A percentile compares a stretch with the other conserved stretches of the same genome.
Conservation (phyloP, 2,113 vertebrate species). For the Polypterus senegalus region DNA sequence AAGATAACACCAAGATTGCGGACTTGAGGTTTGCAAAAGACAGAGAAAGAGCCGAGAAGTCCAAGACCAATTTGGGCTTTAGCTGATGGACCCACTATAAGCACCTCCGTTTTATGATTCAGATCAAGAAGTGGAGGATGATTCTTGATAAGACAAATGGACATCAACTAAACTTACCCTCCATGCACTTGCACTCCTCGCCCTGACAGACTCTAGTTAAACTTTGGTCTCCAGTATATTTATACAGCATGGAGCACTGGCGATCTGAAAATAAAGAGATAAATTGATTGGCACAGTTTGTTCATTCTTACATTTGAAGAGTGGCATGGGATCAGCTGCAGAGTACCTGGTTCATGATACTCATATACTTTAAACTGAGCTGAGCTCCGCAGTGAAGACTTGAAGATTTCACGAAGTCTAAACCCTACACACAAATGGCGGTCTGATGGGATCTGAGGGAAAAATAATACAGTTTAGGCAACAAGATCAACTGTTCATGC, state of each 20-base stretch:
- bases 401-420: constrained; percentile 52
- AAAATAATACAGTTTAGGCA: not conserved
- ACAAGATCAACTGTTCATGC: not conserved
- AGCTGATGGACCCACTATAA: not conserved
- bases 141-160: too few species aligned
- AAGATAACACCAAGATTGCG: not conserved
- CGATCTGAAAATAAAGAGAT: constrained; percentile 48
- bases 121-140: not conserved
- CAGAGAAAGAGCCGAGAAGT: not conserved
- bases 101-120: not conserved
- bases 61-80: not conserved
- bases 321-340: not conserved
- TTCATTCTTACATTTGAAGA: not conserved
- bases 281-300: not conserved
- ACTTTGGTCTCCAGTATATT: constrained; percentile 40
- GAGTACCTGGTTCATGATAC: constrained; percentile 54
- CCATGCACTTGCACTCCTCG: constrained; percentile 68
- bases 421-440: constrained; percentile 56
- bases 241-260: constrained; percentile 61
- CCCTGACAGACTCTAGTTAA: constrained; percentile 69
- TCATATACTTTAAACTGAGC: constrained; percentile 65
- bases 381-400: constrained; percentile 47
- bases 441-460: constrained; percentile 51
- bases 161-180: constrained; percentile 51
- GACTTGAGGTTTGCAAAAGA: not conserved